Conservation (phyloP, 2,113 vertebrate genomes). For the Mobula hypostoma region DNA sequence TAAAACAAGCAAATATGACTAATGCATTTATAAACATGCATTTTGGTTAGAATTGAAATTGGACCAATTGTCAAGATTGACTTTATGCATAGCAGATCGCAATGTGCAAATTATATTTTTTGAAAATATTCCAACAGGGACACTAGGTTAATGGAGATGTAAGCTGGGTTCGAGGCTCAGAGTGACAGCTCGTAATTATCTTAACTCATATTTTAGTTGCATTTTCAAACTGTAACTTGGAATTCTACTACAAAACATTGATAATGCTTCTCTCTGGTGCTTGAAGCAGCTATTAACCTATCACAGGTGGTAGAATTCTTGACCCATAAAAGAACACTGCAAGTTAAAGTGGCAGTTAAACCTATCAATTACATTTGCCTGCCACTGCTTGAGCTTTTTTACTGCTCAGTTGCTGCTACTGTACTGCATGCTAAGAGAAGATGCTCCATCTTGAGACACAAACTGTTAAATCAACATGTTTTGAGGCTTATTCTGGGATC, state of each 20-base stretch:
- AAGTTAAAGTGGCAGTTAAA: constrained; percentile 18
- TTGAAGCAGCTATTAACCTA: not conserved
- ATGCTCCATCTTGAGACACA: constrained; percentile 6
- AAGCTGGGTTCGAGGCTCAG: not conserved
- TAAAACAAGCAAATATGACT: not conserved
- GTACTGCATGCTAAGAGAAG: not conserved
- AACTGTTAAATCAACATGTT: not conserved
- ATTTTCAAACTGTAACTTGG: not conserved
- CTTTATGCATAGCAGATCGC: not conserved
- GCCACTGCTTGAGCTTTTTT: constrained; percentile 16
- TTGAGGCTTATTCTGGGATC: not conserved
- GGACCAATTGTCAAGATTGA: not conserved
- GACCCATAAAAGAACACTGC: not conserved
- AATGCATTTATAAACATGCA: not conserved
- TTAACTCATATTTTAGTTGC: not conserved
- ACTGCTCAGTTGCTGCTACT: not conserved
- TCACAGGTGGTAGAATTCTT: constrained; percentile 22
- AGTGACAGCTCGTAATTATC: not conserved
- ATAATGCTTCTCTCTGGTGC: not conserved
- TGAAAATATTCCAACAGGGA: not conserved
- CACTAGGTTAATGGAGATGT: not conserved
- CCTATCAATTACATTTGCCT: not conserved
- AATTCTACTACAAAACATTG: constrained; percentile 4
- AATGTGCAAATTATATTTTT: not conserved
- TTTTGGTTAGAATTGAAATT: not conserved